Base-by-base conservation (phyloP, 2,113 vertebrate genomes). In the Sander vitreus region DNA sequence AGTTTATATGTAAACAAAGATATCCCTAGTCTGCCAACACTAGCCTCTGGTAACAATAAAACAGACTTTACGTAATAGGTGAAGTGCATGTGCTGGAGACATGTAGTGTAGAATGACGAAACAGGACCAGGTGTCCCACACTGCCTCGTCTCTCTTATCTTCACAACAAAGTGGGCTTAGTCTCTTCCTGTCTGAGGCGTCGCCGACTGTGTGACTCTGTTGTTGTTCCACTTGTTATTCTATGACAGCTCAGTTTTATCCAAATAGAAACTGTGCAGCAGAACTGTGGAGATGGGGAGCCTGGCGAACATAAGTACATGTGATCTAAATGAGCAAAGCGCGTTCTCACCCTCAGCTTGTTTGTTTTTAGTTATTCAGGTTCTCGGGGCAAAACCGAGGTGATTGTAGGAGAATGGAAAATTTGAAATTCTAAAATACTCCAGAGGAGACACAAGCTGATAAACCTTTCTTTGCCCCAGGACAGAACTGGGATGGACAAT, bases 211-310 rank as follows among this genome's bases (percentile, higher is more conserved):
- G 80, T 73, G 73, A 86, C 74, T 82, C 71, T 54, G 53, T 72
- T 88, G 73, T 72, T 64, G 69, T 80, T 71, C 76, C 76, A 79
- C 86, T 89, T 84, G 76, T 89, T 86, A 88, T 90, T 85, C 79
- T 64, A 54, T 4, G 4, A 75, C 55, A 82, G 73, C 63, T 86
- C 63, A 9, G 76, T 75, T 82, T 81, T 50, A 86, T 85, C 74
- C 66, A 79, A 85, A 86, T 58, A 82, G 64, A 87, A 81, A 36
- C 73, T 19, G 18, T 72, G 67, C 80, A 81, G 80, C 73, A 70
- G 57, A 82, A 81, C 47, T 3, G 66, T 18, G 27, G 45, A 83
- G 70, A 65, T 53, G 83, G 78, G 48, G 76, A 80, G 84, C 62
- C 66, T 0, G 2, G 74, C 39, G 48, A 59, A 78, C 13, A 11